Percentiles rank a stretch among this genome's conserved stretches.
phyloP scores from a whole-genome alignment of 2,113 vertebrate species.

The Bothrops jararaca region DNA sequence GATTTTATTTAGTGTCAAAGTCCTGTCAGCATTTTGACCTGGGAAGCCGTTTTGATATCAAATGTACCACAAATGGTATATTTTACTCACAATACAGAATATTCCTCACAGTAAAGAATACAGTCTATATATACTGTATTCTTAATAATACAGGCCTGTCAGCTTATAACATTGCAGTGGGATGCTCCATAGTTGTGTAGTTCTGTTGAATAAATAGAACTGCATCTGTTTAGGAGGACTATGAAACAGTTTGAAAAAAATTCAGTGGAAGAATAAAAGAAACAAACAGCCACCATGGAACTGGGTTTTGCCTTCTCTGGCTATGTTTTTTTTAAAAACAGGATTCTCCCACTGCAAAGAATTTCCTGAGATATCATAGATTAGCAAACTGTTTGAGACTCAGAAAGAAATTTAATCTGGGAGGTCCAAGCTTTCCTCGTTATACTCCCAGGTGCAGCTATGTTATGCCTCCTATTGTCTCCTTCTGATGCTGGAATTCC shows the following conservation, averaged over 20 bases:
- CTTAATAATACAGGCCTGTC: background rate
- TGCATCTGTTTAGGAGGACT: background rate
- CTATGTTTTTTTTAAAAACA: background rate
- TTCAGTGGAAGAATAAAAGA: constrained; percentile 10
- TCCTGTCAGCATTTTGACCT: background rate
- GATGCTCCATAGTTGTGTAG: background rate
- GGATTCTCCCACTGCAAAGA: background rate
- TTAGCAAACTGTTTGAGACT: background rate
- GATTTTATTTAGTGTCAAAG: constrained; percentile 38
- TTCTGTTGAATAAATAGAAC: background rate
- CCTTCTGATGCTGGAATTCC: no score
- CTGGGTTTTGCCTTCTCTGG: background rate
- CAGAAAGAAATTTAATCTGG: background rate
- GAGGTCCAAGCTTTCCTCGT: no score
- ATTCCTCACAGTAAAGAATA: background rate
- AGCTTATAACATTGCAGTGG: background rate
- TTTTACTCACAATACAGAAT: background rate
- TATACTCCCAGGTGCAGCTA: background rate
- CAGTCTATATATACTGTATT: background rate
- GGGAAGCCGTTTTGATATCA: background rate
- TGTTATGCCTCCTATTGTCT: background rate
- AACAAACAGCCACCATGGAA: constrained; percentile 1
- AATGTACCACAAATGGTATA: background rate
- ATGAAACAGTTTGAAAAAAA: background rate
- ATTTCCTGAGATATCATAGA: background rate